Evolutionary conservation across 2,113 vertebrate species (phyloP), one percentile per base, ranked within the genome.

Genomic region (Lasiurus cinereus): DNA sequence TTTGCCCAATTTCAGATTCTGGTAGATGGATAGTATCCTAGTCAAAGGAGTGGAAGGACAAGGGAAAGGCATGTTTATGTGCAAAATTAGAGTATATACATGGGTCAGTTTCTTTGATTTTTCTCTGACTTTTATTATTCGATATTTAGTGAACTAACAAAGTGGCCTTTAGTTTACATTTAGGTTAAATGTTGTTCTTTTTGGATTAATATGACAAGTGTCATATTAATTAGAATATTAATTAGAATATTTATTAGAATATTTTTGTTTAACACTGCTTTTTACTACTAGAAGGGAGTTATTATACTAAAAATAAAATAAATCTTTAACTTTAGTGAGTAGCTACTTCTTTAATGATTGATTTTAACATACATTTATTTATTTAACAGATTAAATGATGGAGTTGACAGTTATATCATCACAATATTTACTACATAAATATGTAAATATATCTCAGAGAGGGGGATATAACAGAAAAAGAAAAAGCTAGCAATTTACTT

Each of bases 191-290:
- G 54, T 70, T 90, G 2, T 14, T 86, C 27, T 54, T 73, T 89
- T 56, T 54, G 24, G 62, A 46, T 69, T 89, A 67, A 92, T 46
- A 67, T 4, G 11, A 10, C 18, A 85, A 86, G 36, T 59, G 77
- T 74, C 83, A 90, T 54, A n/a, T n/a, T n/a, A n/a, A n/a, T n/a
- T n/a, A n/a, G n/a, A n/a, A n/a, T n/a, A n/a, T n/a, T n/a, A n/a
- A n/a, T n/a, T n/a, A n/a, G n/a, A n/a, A n/a, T n/a, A n/a, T n/a
- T n/a, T n/a, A n/a, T 74, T 90, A 80, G 2, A 92, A 50, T 84
- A 84, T 56, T 93, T 90, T 96, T 90, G 27, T 36, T 83, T 90
- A 69, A 95, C 76, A 82, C 79, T 90, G 5, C 46, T 85, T 69
- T 6, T 73, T 92, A 70, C 19, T 84, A 50, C 39, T 46, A 59